A percentile compares a stretch with the other conserved stretches of the same genome.
Conservation (phyloP, 2,888 invertebrate genomes). For the Podabrus alpinus region DNA sequence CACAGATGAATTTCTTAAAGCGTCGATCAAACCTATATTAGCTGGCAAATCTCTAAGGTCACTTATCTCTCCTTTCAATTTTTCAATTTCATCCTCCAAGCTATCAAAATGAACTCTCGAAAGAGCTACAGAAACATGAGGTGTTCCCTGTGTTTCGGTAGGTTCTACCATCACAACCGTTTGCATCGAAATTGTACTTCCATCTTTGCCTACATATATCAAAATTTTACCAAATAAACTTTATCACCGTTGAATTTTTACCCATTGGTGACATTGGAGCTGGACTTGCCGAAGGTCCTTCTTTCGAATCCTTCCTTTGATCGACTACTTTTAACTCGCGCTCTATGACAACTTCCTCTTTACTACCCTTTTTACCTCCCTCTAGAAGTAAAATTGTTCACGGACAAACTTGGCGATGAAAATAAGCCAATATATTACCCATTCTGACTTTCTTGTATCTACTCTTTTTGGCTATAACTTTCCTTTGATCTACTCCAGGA, state of each 20-base stretch:
- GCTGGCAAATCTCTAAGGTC: conserved; percentile 52
- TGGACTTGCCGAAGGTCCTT: conserved; percentile 4
- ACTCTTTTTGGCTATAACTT: conserved; percentile 10
- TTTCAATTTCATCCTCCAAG: conserved; percentile 51
- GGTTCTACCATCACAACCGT: conserved; percentile 36
- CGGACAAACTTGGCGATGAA: neutral
- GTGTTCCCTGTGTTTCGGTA: conserved; percentile 24
- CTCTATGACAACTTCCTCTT: conserved; percentile 25
- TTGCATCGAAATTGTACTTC: conserved; percentile 1
- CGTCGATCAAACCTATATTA: conserved; percentile 54
- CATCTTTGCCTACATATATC: neutral
- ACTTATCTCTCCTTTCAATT: conserved; percentile 49
- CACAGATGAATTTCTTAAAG: conserved; percentile 38
- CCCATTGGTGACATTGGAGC: neutral
- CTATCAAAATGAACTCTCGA: conserved; percentile 46
- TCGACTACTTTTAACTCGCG: conserved; percentile 27
- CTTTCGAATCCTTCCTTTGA: conserved; percentile 29
- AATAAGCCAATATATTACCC: neutral
- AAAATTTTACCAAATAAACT: neutral
- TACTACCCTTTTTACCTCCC: conserved; percentile 2
- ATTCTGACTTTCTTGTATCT: conserved; percentile 3
- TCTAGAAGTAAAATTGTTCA: neutral
- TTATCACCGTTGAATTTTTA: neutral
- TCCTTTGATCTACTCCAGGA: conserved; percentile 30
- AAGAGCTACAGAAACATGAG: conserved; percentile 45